phyloP scores from a whole-genome alignment of 2,888 invertebrate genomes.

The Electrophaes corylata region DNA sequence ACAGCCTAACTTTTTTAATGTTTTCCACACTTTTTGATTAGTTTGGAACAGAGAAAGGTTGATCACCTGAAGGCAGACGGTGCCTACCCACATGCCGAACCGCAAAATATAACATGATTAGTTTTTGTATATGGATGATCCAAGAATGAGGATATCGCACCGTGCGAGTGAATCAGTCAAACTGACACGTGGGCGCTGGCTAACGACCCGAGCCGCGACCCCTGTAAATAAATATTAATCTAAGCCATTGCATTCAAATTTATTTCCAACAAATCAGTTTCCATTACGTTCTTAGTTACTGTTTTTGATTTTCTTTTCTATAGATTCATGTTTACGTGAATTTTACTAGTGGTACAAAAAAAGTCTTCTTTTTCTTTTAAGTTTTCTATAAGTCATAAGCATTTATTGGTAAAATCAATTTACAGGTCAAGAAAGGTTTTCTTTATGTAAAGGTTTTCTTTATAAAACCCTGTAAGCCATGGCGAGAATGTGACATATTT shows the following conservation, averaged over 20 bases:
- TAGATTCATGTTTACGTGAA: too few species aligned
- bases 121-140: constrained; percentile 51
- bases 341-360: too few species aligned
- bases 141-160: constrained; percentile 49
- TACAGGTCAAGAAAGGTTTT: too few species aligned
- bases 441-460: too few species aligned
- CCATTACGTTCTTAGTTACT: too few species aligned
- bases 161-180: constrained; percentile 52
- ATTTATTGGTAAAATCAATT: too few species aligned
- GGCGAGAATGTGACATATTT: constrained; percentile 6
- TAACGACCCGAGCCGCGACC: constrained; percentile 41
- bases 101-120: constrained; percentile 36
- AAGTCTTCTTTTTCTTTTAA: too few species aligned
- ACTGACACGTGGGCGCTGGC: constrained; percentile 47
- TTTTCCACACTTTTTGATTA: constrained; percentile 6
- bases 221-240: too few species aligned
- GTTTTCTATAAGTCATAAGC: too few species aligned
- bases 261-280: too few species aligned
- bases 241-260: too few species aligned
- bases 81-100: constrained; percentile 46
- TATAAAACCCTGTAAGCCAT: constrained; percentile 19
- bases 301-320: too few species aligned
- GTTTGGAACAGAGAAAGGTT: constrained; percentile 34
- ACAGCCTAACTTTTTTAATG: constrained; percentile 5
- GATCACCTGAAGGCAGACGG: constrained; percentile 36